These are phyloP conservation scores for Platypus cylindrus DNA, from an alignment of 2,888 invertebrate genomes.

Conservation along the genomic window DNA sequence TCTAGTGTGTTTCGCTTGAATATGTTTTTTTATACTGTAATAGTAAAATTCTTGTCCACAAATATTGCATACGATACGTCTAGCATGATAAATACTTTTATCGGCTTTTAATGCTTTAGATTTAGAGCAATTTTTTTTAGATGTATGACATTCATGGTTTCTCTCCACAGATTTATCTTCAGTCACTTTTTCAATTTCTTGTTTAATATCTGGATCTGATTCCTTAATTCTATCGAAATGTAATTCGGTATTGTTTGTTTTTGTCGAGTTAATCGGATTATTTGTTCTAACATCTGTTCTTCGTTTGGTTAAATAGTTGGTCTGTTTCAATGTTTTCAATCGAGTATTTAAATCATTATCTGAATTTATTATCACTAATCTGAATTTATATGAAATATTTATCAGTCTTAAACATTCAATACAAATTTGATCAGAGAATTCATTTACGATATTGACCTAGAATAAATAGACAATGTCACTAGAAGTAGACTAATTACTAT, in stretches of 20 bases:
- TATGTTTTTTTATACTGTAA: too few relatives aligned
- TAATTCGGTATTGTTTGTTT: slow-evolving; percentile 7
- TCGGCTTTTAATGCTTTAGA: too few relatives aligned
- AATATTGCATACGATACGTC: too few relatives aligned
- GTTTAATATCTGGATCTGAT: slow-evolving; percentile 1
- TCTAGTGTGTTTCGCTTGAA: too few relatives aligned
- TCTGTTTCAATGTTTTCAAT: slow-evolving; percentile 14
- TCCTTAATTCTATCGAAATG: slow-evolving; percentile 1
- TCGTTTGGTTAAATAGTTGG: slow-evolving; percentile 12
- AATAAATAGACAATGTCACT: too few relatives aligned
- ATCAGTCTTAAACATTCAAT: slow-evolving; percentile 24
- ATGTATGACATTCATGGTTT: slow-evolving; percentile 6
- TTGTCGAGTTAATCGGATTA: slow-evolving; percentile 10
- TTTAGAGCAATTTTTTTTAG: not conserved
- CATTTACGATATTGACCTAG: slow-evolving; percentile 15
- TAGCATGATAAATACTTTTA: too few relatives aligned
- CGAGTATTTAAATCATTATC: slow-evolving; percentile 21
- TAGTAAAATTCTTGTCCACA: too few relatives aligned
- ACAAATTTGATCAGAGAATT: slow-evolving; percentile 23
- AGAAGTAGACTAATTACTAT: too few relatives aligned
- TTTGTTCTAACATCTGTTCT: too few relatives aligned
- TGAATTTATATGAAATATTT: slow-evolving; percentile 24
- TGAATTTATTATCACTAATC: slow-evolving; percentile 23
- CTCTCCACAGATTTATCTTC: slow-evolving; percentile 3
- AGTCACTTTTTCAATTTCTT: slow-evolving; percentile 4